These are phyloP conservation scores for Mola mola DNA, from an alignment of 2,113 vertebrate species.

Conservation along the genomic window DNA sequence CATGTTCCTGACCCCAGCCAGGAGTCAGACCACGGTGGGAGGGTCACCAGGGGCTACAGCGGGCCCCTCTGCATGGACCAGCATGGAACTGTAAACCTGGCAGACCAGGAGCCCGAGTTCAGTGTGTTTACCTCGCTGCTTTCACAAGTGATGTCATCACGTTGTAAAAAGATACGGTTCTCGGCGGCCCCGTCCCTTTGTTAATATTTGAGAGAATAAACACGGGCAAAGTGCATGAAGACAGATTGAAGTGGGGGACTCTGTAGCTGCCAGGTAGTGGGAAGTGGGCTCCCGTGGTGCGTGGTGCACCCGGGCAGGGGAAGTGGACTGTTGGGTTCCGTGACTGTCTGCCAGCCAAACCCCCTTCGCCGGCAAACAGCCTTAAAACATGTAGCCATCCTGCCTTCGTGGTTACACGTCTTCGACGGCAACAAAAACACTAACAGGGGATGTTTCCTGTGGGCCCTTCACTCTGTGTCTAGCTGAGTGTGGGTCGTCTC, in stretches of 20 bases:
- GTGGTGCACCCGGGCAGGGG: slow-evolving; percentile 44
- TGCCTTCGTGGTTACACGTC: slow-evolving; percentile 36
- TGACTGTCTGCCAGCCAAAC: slow-evolving; percentile 62
- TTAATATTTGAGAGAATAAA: slow-evolving; percentile 77
- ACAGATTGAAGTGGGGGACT: slow-evolving; percentile 33
- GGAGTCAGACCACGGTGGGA: slow-evolving; percentile 53
- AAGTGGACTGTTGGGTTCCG: slow-evolving; percentile 74
- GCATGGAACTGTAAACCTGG: slow-evolving; percentile 66
- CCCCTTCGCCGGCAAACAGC: slow-evolving; percentile 36
- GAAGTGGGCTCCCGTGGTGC: slow-evolving; percentile 41
- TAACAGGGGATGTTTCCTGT: slow-evolving; percentile 42
- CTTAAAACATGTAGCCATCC: slow-evolving; percentile 65
- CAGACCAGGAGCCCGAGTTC: slow-evolving; percentile 67
- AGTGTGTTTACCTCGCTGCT: slow-evolving; percentile 65
- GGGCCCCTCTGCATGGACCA: slow-evolving; percentile 55
- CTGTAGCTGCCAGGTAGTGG: slow-evolving; percentile 17
- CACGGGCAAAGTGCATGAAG: slow-evolving; percentile 49
- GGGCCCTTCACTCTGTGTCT: slow-evolving; percentile 28
- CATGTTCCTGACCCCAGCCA: slow-evolving; percentile 64
- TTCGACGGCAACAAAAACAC: slow-evolving; percentile 63
- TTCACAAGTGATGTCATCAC: slow-evolving; percentile 79
- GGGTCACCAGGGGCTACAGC: slow-evolving; percentile 46
- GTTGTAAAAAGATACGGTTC: slow-evolving; percentile 78
- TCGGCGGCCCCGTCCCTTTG: slow-evolving; percentile 63
- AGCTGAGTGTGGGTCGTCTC: slow-evolving; percentile 24